These are phyloP conservation scores for Xylota sylvarum DNA, from an alignment of 2,888 invertebrate species.

Conservation along the genomic window DNA sequence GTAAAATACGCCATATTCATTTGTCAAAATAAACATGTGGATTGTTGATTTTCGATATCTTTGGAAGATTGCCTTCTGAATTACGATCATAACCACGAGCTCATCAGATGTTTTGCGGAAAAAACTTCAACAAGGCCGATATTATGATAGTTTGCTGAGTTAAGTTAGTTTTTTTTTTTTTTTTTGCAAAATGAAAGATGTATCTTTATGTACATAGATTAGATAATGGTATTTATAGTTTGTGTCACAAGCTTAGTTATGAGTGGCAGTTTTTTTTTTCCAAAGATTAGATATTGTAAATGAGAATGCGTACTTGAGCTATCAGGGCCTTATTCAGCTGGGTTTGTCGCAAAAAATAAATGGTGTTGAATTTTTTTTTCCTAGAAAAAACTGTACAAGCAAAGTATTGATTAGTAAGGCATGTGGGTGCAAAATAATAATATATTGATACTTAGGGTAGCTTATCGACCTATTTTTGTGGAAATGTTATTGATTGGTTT, in stretches of 20 bases:
- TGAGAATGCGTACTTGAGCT: constrained; percentile 28
- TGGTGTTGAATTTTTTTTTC: too few relatives aligned
- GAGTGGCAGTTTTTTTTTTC: constrained; percentile 20
- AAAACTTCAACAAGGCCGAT: constrained; percentile 12
- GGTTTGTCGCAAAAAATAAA: neutral
- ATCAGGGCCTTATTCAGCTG: neutral
- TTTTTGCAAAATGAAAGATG: constrained; percentile 40
- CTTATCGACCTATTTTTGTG: neutral
- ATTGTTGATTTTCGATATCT: neutral
- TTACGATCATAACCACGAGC: neutral
- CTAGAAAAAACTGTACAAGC: neutral
- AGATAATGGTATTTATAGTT: constrained; percentile 40
- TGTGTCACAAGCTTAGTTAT: constrained; percentile 20
- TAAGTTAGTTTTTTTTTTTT: neutral
- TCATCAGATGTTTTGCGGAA: constrained; percentile 15
- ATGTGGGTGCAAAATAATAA: neutral
- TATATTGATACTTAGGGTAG: neutral
- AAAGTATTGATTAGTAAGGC: neutral
- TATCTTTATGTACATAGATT: constrained; percentile 6
- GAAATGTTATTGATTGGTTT: neutral
- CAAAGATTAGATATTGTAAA: constrained; percentile 51
- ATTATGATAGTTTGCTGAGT: neutral
- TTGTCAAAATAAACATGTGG: constrained; percentile 3
- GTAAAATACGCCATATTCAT: neutral
- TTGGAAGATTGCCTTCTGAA: neutral